phyloP scores from a whole-genome alignment of 2,113 vertebrate species.

The Meriones unguiculatus region DNA sequence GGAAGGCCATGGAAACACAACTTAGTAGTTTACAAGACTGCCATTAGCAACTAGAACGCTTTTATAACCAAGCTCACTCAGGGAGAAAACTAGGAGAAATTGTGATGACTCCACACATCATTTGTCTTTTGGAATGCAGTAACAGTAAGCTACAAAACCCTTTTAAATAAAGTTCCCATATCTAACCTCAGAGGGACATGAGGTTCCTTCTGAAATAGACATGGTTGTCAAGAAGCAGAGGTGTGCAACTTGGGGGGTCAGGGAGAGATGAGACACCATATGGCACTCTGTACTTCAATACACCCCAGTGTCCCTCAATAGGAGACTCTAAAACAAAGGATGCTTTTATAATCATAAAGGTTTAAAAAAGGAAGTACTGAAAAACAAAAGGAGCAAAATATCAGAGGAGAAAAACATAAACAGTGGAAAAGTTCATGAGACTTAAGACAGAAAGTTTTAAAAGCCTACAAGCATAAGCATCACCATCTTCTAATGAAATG shows the following conservation, averaged over 20 bases:
- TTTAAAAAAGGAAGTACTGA: not conserved
- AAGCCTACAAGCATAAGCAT: not conserved
- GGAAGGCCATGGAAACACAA: not conserved
- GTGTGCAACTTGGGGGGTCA: accelerated
- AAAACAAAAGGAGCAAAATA: not conserved
- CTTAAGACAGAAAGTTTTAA: not conserved
- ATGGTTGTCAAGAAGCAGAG: not conserved
- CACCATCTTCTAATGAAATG: not conserved
- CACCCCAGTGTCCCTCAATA: not conserved
- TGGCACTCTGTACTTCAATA: not conserved
- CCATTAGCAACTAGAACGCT: conserved; percentile 66
- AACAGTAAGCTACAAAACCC: conserved; percentile 56
- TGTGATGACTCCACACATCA: conserved; percentile 68
- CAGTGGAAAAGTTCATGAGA: not conserved
- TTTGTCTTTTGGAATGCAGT: conserved; percentile 56
- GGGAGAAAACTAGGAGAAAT: conserved; percentile 67
- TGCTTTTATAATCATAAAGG: not conserved
- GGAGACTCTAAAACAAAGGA: not conserved
- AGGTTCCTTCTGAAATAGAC: not conserved
- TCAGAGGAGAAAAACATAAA: not conserved
- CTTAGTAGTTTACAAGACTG: conserved; percentile 57
- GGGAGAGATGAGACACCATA: not conserved
- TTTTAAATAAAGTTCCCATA: conserved; percentile 49
- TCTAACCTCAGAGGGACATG: not conserved
- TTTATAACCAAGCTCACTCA: not conserved